phyloP scores from a whole-genome alignment of 2,113 vertebrate species.

The Pseudopipra pipra region DNA sequence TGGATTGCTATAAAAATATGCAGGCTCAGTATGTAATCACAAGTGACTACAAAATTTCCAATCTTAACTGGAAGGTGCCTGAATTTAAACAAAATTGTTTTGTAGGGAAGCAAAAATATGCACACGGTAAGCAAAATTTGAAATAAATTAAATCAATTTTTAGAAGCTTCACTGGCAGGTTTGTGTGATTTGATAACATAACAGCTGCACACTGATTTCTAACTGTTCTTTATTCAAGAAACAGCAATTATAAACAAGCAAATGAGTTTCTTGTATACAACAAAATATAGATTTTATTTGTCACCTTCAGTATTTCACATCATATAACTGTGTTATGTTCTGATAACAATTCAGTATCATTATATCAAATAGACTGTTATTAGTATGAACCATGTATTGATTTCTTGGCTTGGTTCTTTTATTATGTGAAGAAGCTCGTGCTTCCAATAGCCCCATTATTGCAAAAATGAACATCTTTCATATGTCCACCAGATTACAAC shows the following conservation, averaged over 20 bases:
- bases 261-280: background rate
- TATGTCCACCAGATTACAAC: background rate
- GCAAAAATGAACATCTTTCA: background rate
- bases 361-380: background rate
- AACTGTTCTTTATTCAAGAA: background rate
- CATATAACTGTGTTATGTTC: background rate
- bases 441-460: background rate
- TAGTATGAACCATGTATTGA: conserved; percentile 4
- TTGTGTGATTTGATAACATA: background rate
- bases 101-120: background rate
- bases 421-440: background rate
- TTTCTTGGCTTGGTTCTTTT: conserved; percentile 7
- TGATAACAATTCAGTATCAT: background rate
- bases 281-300: background rate
- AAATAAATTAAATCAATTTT: background rate
- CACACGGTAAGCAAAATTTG: background rate
- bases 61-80: background rate
- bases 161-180: background rate
- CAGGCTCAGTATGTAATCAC: background rate
- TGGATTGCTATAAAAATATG: background rate
- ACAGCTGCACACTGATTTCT: background rate
- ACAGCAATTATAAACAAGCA: background rate
- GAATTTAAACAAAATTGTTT: background rate
- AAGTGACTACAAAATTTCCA: background rate
- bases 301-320: background rate